Evolutionary conservation across 2,797 vertebrate genomes (phyloP).

Genomic region (Liasis olivaceus): DNA sequence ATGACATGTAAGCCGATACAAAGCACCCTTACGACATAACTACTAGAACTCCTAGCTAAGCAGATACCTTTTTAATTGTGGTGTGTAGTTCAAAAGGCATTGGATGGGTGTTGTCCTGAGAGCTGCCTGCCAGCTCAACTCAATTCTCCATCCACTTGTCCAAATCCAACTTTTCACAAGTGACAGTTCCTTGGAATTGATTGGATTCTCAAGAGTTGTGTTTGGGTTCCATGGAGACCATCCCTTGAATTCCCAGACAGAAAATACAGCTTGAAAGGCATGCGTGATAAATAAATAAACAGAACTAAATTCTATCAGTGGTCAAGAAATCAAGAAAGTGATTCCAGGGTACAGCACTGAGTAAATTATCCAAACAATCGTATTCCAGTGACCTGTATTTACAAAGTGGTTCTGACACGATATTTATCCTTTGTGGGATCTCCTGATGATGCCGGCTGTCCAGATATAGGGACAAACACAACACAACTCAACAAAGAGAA

Average conservation of each 20-base stretch:
- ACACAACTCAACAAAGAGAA: too few relatives aligned
- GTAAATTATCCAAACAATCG: fast-evolving
- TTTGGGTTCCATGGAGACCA: constrained; percentile 35
- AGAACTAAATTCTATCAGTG: neutral
- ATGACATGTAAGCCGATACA: too few relatives aligned
- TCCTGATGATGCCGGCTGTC: fast-evolving
- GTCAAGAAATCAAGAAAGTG: fast-evolving
- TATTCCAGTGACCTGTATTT: neutral
- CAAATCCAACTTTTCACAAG: neutral
- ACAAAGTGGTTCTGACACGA: neutral
- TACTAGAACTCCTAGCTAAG: too few relatives aligned
- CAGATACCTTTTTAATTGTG: too few relatives aligned
- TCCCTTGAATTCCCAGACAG: neutral
- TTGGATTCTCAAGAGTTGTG: constrained; percentile 10
- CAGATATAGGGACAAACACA: neutral
- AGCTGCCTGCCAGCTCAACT: neutral
- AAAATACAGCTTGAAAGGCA: neutral
- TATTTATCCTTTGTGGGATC: neutral
- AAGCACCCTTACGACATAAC: too few relatives aligned
- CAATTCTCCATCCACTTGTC: neutral
- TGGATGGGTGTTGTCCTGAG: neutral
- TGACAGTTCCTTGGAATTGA: constrained; percentile 27
- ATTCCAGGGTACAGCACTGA: fast-evolving
- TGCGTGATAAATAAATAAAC: neutral
- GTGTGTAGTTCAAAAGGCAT: neutral